phyloP scores from a whole-genome alignment of 1,140 invertebrate genomes.

The Aphelenchoides besseyi region DNA sequence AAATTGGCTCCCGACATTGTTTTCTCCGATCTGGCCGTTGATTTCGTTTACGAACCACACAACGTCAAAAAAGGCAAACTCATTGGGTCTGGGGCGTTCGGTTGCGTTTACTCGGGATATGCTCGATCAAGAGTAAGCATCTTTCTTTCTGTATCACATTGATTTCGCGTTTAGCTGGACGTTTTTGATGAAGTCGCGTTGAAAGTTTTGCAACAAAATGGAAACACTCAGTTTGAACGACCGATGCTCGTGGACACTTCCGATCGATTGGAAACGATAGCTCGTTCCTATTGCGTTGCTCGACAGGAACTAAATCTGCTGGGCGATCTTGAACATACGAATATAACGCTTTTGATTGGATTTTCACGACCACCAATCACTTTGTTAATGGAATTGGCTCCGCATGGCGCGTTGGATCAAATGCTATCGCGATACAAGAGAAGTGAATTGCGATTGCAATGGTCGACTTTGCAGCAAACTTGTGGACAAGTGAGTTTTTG shows the following conservation, averaged over 20 bases:
- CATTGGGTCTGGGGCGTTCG: conserved; percentile 91
- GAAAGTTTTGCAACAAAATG: conserved; percentile 83
- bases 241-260: neutral
- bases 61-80: conserved; percentile 75
- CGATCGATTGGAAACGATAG: conserved; percentile 78
- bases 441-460: conserved; percentile 76
- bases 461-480: conserved; percentile 77
- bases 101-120: conserved; percentile 74
- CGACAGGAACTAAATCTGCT: conserved; percentile 88
- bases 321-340: conserved; percentile 76
- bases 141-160: no score
- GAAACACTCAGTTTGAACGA: no score
- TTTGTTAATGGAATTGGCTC: conserved; percentile 83
- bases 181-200: conserved; percentile 74
- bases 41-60: conserved; percentile 71
- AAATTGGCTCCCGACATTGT: conserved; percentile 79
- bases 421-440: conserved; percentile 77
- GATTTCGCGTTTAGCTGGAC: conserved; percentile 33
- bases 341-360: conserved; percentile 83
- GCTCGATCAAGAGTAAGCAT: conserved; percentile 30
- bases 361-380: conserved; percentile 82
- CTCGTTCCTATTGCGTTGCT: conserved; percentile 88
- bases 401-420: conserved; percentile 80
- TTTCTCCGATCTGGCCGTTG: conserved; percentile 80
- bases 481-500: conserved; percentile 72